phyloP scores from a whole-genome alignment of 35 echinoderm and acorn worm genomes.

The Chiridota heheva region DNA sequence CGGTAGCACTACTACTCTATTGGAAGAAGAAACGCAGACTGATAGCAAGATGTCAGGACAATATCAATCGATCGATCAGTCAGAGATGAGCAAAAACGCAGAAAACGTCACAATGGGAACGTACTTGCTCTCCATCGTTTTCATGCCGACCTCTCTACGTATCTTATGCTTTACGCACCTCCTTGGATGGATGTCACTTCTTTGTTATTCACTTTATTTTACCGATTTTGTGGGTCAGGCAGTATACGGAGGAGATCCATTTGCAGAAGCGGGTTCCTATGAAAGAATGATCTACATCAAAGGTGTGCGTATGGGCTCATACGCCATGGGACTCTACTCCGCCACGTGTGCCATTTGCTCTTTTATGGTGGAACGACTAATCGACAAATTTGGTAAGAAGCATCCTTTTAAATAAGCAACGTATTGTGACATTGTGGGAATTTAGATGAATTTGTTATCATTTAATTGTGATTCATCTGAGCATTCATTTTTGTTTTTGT shows the following conservation, averaged over 20 bases:
- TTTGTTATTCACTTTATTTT: slow-evolving; percentile 97
- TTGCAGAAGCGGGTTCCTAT: slow-evolving; percentile 52
- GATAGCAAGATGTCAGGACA: background rate
- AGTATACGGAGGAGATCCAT: slow-evolving; percentile 84
- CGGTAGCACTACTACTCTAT: background rate
- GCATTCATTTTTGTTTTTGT: too few relatives aligned
- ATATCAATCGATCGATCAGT: slow-evolving; percentile 1
- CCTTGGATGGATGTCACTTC: slow-evolving; percentile 95
- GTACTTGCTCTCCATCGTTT: slow-evolving; percentile 83
- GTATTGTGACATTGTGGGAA: background rate
- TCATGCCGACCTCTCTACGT: slow-evolving; percentile 80
- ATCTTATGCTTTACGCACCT: slow-evolving; percentile 95
- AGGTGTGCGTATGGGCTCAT: slow-evolving; percentile 86
- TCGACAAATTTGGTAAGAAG: slow-evolving; percentile 91
- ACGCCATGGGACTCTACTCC: slow-evolving; percentile 93
- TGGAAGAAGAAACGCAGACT: background rate
- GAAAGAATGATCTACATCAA: slow-evolving; percentile 65
- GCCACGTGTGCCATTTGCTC: slow-evolving; percentile 87
- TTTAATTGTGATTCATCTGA: background rate
- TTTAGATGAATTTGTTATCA: background rate
- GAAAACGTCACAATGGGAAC: slow-evolving; percentile 58
- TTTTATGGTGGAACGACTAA: slow-evolving; percentile 63
- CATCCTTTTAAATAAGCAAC: background rate
- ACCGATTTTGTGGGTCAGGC: slow-evolving; percentile 93
- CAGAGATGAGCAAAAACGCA: background rate